Conservation (phyloP, 2,888 invertebrate genomes). For the Melinopterus prodromus region DNA sequence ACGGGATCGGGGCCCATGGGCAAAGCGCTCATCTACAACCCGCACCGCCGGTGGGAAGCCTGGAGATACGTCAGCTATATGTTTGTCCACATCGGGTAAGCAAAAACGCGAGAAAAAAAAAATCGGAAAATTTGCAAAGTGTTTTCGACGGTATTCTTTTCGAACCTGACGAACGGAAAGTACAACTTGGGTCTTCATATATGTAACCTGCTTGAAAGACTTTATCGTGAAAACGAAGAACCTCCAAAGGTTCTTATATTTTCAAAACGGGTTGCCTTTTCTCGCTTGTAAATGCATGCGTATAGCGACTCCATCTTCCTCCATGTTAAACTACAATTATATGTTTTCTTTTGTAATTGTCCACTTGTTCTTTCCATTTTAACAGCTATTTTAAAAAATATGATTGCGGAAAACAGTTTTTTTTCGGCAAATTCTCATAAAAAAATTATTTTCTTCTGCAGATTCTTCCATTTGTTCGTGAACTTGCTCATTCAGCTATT, state of each 20-base stretch:
- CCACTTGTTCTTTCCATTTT: constrained; percentile 70
- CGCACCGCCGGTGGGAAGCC: constrained; percentile 81
- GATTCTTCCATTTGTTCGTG: constrained; percentile 86
- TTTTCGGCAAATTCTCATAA: background rate
- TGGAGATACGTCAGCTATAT: constrained; percentile 97
- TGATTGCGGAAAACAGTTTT: too few species aligned
- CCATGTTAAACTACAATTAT: constrained; percentile 66
- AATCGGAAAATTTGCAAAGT: too few species aligned
- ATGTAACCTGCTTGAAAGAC: too few species aligned
- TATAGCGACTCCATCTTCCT: too few species aligned
- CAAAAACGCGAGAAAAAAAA: constrained; percentile 25
- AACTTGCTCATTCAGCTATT: constrained; percentile 92
- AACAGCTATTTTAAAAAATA: too few species aligned
- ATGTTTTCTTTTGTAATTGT: constrained; percentile 85
- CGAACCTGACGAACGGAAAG: background rate
- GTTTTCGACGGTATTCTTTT: too few species aligned
- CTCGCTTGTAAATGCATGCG: too few species aligned
- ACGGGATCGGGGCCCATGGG: constrained; percentile 76
- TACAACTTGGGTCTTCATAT: background rate
- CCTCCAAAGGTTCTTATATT: too few species aligned
- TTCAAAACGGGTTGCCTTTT: too few species aligned
- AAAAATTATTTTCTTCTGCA: constrained; percentile 54
- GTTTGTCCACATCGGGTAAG: constrained; percentile 94
- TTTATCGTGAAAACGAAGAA: too few species aligned
- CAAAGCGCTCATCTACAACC: constrained; percentile 87